Evolutionary conservation across 1,140 invertebrate genomes (phyloP).

Genomic region (Cherax quadricarinatus): DNA sequence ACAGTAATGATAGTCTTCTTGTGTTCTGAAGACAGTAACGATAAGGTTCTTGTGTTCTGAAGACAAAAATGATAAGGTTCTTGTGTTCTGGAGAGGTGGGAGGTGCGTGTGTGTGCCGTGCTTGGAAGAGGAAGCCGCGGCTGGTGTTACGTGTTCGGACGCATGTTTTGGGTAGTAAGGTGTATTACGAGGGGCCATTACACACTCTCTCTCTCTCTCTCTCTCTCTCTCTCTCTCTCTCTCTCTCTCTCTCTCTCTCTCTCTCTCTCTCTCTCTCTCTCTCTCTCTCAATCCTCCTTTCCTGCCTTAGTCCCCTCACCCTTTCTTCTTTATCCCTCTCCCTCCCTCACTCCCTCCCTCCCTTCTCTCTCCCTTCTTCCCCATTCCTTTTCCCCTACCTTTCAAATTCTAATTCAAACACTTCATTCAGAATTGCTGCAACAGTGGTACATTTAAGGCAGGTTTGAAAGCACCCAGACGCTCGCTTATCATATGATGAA

Average conservation of each 20-base stretch:
- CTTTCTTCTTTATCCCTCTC: not conserved
- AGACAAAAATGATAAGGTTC: too few species aligned
- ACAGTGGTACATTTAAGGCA: too few species aligned
- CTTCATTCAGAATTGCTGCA: too few species aligned
- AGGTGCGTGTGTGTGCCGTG: too few species aligned
- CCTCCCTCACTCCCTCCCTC: not conserved
- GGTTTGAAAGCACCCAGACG: too few species aligned
- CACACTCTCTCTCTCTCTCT: conserved; percentile 19
- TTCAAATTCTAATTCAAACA: not conserved
- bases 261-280: too few species aligned
- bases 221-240: not conserved
- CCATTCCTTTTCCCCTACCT: conserved; percentile 7
- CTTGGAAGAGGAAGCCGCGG: not conserved
- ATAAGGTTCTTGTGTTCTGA: too few species aligned
- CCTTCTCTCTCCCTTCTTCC: not conserved
- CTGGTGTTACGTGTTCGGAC: not conserved
- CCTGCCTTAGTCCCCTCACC: not conserved
- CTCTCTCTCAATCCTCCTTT: conserved; percentile 1
- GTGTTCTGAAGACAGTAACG: too few species aligned
- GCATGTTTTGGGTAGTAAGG: conserved; percentile 49
- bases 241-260: too few species aligned
- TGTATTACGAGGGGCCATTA: conserved; percentile 52
- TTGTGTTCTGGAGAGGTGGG: too few species aligned
- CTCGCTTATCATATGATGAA: too few species aligned
- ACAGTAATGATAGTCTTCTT: too few species aligned